Percentiles rank a stretch among this genome's conserved stretches.
Conservation (phyloP, 1,140 invertebrate genomes). For the Bombus confusus region DNA sequence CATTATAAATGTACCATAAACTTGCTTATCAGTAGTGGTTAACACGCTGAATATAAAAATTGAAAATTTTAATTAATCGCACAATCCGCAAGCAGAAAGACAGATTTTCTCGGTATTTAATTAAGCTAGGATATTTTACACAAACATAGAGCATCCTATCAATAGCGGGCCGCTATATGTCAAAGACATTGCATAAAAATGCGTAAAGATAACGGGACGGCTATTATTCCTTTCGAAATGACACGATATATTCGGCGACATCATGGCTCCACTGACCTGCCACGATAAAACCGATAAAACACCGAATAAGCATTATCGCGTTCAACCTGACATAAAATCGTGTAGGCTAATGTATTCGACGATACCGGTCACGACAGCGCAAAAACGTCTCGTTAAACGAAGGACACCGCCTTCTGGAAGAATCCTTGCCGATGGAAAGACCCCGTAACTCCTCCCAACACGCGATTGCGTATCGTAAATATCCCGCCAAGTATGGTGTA, state of each 20-base stretch:
- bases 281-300: conserved; percentile 7
- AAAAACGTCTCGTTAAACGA: neutral
- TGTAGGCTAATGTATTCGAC: conserved; percentile 18
- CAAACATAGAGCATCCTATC: neutral
- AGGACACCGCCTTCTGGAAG: conserved; percentile 2
- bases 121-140: neutral
- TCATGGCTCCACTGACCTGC: neutral
- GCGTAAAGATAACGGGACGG: neutral
- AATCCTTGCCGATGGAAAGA: conserved; percentile 16
- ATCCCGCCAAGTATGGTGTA: neutral
- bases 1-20: too few relatives aligned
- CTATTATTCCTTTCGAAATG: neutral
- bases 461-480: neutral
- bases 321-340: conserved; percentile 33
- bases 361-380: conserved; percentile 18
- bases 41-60: too few relatives aligned
- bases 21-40: too few relatives aligned
- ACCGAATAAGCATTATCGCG: conserved; percentile 26
- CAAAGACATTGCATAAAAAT: neutral
- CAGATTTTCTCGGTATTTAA: neutral
- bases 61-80: too few relatives aligned
- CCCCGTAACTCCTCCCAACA: neutral
- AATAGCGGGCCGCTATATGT: too few relatives aligned
- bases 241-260: neutral
- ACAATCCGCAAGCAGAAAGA: too few relatives aligned